Evolutionary conservation across 30 jellyfish, hydroid and myxozoan genomes (phyloP).

Genomic region (Aurelia coerulea): DNA sequence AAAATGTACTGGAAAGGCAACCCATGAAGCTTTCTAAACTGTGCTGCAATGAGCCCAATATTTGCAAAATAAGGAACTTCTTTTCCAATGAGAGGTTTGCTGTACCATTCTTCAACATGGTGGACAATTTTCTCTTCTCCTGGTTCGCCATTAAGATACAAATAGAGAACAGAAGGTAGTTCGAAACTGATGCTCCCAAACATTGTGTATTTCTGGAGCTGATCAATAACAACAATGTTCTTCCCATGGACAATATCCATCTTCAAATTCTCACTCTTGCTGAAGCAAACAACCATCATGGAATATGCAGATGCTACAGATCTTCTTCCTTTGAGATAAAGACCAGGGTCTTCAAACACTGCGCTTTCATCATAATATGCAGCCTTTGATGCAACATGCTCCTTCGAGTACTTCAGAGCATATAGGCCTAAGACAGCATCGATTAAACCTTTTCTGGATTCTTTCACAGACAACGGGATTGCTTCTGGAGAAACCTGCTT

Average conservation of each 20-base stretch:
- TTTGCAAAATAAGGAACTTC: conserved; percentile 58
- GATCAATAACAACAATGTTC: conserved; percentile 31
- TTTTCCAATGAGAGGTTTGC: conserved; percentile 47
- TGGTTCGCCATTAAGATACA: conserved; percentile 48
- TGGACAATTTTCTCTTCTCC: conserved; percentile 47
- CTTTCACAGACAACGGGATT: conserved; percentile 26
- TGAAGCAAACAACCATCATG: conserved; percentile 8
- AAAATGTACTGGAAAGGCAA: conserved; percentile 45
- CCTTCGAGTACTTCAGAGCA: conserved; percentile 20
- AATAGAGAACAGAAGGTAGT: conserved; percentile 28
- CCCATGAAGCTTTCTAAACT: conserved; percentile 52
- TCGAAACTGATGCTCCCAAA: conserved; percentile 38
- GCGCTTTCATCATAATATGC: conserved; percentile 36
- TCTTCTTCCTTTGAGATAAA: conserved; percentile 22
- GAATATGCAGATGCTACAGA: conserved; percentile 50
- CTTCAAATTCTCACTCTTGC: conserved; percentile 37
- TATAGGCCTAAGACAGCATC: conserved; percentile 52
- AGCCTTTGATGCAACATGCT: neutral
- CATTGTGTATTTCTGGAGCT: conserved; percentile 41
- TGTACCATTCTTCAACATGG: conserved; percentile 51
- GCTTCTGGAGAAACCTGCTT: conserved; percentile 38
- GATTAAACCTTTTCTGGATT: conserved; percentile 32
- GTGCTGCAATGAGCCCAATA: conserved; percentile 51
- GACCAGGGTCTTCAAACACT: conserved; percentile 56
- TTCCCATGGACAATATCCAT: conserved; percentile 47